Evolutionary conservation across 2,888 invertebrate genomes (phyloP).

Genomic region (Iselma pallidipennis): DNA sequence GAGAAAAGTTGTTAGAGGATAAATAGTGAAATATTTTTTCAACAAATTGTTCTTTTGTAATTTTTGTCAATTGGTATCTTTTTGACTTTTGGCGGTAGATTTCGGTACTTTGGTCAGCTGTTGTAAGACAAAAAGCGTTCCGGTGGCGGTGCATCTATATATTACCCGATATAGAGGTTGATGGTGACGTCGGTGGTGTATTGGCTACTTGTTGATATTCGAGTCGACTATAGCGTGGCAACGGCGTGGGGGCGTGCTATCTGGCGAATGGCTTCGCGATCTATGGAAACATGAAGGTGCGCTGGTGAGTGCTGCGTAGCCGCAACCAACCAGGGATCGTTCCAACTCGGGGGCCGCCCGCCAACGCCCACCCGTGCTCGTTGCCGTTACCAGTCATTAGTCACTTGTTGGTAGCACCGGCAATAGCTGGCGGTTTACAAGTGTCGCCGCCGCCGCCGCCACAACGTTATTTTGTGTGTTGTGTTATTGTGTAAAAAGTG

Average conservation of each 20-base stretch:
- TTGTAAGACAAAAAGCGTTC: constrained; percentile 12
- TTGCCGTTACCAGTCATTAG: constrained; percentile 46
- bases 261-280: constrained; percentile 51
- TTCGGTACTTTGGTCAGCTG: constrained; percentile 7
- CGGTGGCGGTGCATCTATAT: constrained; percentile 26
- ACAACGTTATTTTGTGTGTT: constrained; percentile 18
- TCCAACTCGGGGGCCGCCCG: constrained; percentile 39
- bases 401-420: constrained; percentile 41
- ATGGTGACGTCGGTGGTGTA: constrained; percentile 46
- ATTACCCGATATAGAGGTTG: constrained; percentile 25
- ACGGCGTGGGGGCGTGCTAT: constrained; percentile 48
- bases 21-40: too few relatives aligned
- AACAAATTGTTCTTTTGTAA: not conserved
- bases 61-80: too few relatives aligned
- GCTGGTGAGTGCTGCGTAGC: constrained; percentile 50
- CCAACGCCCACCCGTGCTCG: constrained; percentile 48
- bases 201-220: constrained; percentile 57
- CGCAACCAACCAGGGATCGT: constrained; percentile 53
- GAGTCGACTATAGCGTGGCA: constrained; percentile 39
- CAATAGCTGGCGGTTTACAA: constrained; percentile 26
- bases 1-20: too few relatives aligned
- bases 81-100: not conserved
- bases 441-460: constrained; percentile 10
- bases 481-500: constrained; percentile 12
- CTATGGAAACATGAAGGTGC: constrained; percentile 42